phyloP scores from a whole-genome alignment of 2,888 invertebrate genomes.

The Glaucopsyche alexis region DNA sequence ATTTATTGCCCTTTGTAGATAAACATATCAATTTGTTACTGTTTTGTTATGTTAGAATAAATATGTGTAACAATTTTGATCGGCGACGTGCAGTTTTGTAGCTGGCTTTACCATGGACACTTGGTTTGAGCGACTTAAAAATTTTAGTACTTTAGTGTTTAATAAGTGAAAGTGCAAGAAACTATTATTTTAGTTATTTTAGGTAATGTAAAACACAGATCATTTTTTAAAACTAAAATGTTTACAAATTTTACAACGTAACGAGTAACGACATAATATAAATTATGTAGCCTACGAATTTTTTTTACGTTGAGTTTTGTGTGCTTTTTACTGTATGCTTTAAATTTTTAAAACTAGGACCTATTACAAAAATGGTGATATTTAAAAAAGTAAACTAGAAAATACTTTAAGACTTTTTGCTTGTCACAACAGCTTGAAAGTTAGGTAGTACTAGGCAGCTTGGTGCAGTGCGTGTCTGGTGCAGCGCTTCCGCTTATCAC shows the following conservation, averaged over 20 bases:
- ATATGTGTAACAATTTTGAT: conserved; percentile 71
- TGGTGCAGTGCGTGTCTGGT: conserved; percentile 46
- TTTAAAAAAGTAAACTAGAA: too few species aligned
- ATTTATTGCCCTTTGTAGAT: conserved; percentile 77
- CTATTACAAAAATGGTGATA: too few species aligned
- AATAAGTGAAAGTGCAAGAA: conserved; percentile 34
- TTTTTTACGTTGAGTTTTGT: too few species aligned
- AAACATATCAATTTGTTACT: conserved; percentile 80
- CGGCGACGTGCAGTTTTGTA: conserved; percentile 58
- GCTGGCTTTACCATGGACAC: conserved; percentile 60
- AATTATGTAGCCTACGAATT: too few species aligned
- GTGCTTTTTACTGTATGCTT: too few species aligned
- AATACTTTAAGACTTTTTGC: too few species aligned
- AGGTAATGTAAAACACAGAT: background rate
- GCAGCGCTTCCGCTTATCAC: conserved; percentile 63
- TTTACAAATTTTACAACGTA: background rate
- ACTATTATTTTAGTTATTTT: conserved; percentile 27
- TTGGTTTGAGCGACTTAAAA: conserved; percentile 33
- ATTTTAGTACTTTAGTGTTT: background rate
- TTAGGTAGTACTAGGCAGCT: background rate
- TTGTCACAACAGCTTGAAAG: background rate
- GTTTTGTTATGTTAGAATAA: conserved; percentile 74
- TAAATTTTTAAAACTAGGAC: too few species aligned
- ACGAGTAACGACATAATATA: too few species aligned
- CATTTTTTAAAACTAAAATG: background rate